phyloP scores from a whole-genome alignment of 1,140 invertebrate species.

The Bombus ignitus region DNA sequence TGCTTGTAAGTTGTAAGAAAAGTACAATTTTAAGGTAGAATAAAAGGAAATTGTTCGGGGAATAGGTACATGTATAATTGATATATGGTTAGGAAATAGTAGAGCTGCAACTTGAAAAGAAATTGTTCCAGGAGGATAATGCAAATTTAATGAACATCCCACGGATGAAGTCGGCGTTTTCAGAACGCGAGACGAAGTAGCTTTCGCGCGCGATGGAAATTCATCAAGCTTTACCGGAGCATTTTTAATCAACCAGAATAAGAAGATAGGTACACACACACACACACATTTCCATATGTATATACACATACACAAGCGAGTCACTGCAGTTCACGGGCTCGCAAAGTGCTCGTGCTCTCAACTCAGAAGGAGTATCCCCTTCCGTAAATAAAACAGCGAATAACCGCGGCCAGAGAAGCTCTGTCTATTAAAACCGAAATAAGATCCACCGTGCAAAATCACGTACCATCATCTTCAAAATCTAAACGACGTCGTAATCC shows the following conservation, averaged over 20 bases:
- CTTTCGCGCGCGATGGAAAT: conserved; percentile 25
- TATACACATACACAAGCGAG: neutral
- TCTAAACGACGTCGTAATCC: neutral
- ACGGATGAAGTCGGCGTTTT: neutral
- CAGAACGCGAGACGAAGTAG: neutral
- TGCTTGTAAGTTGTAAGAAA: neutral
- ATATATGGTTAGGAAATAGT: neutral
- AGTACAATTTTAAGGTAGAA: neutral
- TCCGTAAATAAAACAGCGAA: conserved; percentile 21
- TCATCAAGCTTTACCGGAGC: conserved; percentile 9
- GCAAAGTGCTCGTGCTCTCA: neutral
- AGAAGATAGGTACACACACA: conserved; percentile 1
- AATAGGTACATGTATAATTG: neutral
- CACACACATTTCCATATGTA: neutral
- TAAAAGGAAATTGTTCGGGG: neutral
- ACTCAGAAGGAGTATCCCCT: neutral
- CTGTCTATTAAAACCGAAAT: neutral
- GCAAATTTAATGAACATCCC: conserved; percentile 1
- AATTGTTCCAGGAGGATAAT: neutral
- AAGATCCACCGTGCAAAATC: neutral
- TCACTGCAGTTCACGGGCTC: too few species aligned
- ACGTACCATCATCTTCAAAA: too few species aligned
- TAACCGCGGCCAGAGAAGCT: neutral
- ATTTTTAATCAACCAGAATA: conserved; percentile 40
- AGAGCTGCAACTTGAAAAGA: neutral